Evolutionary conservation across 2,797 vertebrate species (phyloP).

Genomic region (Austrolebias charrua): DNA sequence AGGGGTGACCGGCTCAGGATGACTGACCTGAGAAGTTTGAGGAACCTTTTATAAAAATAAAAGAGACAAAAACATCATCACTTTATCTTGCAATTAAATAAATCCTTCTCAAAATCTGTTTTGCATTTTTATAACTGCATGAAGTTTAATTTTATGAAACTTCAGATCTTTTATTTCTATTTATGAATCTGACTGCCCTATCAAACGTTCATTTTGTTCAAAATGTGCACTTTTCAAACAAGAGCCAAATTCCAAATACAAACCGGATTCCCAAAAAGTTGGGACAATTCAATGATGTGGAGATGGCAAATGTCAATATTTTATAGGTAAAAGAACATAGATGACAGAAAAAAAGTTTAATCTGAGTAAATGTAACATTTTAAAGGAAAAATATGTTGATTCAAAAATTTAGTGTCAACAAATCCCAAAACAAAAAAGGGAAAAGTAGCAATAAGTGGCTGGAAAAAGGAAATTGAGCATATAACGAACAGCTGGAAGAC

Average conservation of each 20-base stretch:
- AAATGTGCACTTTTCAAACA: not conserved
- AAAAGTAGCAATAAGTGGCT: no score
- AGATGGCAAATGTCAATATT: no score
- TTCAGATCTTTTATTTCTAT: not conserved
- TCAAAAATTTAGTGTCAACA: no score
- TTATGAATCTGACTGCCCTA: not conserved
- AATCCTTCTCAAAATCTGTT: not conserved
- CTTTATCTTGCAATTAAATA: not conserved
- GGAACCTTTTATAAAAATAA: slow-evolving; percentile 40
- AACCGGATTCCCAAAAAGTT: no score
- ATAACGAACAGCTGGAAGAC: no score
- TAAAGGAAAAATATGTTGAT: no score
- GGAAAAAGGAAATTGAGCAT: no score
- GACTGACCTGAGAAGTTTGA: slow-evolving; percentile 40
- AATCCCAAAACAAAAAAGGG: no score
- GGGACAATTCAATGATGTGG: no score
- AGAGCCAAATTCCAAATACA: not conserved
- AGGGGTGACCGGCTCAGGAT: slow-evolving; percentile 35
- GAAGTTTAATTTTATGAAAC: not conserved
- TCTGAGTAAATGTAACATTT: no score
- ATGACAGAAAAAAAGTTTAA: no score
- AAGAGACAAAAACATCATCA: slow-evolving; percentile 3
- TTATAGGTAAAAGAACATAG: no score
- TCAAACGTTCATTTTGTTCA: not conserved
- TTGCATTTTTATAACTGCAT: not conserved